Percentiles rank a stretch among this genome's conserved stretches.
Conservation (phyloP, 2,888 invertebrate species). For the Xestia rhomboidea region DNA sequence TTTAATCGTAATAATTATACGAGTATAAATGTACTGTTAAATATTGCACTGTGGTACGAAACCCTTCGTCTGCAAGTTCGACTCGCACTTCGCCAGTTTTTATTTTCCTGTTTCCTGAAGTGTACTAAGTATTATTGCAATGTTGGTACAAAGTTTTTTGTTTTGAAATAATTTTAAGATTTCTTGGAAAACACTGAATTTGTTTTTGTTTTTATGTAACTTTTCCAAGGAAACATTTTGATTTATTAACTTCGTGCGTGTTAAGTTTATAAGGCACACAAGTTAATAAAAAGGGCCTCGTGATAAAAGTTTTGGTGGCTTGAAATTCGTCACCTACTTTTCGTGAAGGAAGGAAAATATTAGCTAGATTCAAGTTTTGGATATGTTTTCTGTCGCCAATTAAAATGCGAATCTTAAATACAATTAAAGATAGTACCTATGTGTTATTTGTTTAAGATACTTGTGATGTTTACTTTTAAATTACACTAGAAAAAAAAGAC, state of each 20-base stretch:
- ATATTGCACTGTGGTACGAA: background rate
- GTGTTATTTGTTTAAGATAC: background rate
- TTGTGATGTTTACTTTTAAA: background rate
- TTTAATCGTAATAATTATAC: background rate
- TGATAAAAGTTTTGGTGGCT: conserved; percentile 3
- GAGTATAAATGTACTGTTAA: background rate
- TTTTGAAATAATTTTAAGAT: background rate
- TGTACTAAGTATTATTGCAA: background rate
- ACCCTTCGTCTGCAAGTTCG: background rate
- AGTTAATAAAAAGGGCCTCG: conserved; percentile 5
- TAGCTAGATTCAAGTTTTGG: background rate
- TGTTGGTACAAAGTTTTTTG: background rate
- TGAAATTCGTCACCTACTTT: background rate
- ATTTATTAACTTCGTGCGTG: conserved; percentile 31
- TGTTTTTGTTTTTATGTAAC: background rate
- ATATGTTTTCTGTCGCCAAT: background rate
- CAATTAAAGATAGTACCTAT: background rate
- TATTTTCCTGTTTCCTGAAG: conserved; percentile 18
- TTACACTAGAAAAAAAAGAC: background rate
- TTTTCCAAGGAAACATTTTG: background rate
- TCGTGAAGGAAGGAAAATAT: background rate
- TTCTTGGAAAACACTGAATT: conserved; percentile 7
- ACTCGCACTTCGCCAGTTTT: background rate
- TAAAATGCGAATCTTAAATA: background rate
- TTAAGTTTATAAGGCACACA: conserved; percentile 30